Percentiles rank a stretch among this genome's conserved stretches.
These are phyloP conservation scores for Ypsolopha scabrella DNA, from an alignment of 2,888 invertebrate genomes.

Conservation along the genomic window DNA sequence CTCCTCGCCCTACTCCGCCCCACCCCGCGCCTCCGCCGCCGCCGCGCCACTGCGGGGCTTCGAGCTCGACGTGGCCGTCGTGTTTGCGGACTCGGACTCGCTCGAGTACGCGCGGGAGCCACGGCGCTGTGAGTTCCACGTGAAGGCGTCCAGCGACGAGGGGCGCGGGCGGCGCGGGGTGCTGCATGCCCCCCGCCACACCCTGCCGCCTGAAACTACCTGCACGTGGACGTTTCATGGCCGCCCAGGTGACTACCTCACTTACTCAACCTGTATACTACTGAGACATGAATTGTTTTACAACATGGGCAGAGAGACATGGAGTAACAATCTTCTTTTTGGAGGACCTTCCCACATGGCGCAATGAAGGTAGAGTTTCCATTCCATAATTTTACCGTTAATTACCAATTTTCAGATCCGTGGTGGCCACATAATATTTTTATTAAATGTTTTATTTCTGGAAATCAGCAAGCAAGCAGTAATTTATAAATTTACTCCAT, in stretches of 20 bases:
- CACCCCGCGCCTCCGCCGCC: slow-evolving; percentile 71
- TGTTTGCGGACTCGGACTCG: slow-evolving; percentile 89
- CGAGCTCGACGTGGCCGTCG: slow-evolving; percentile 86
- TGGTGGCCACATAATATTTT: too few species aligned
- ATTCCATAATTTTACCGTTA: too few species aligned
- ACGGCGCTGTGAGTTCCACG: slow-evolving; percentile 78
- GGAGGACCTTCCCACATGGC: too few species aligned
- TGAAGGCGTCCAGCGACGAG: slow-evolving; percentile 78
- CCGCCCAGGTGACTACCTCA: slow-evolving; percentile 57
- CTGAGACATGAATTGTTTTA: not conserved
- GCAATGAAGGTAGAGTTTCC: too few species aligned
- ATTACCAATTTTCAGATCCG: too few species aligned
- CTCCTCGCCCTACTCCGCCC: slow-evolving; percentile 86
- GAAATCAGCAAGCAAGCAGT: too few species aligned
- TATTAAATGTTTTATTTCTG: too few species aligned
- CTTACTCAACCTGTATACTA: not conserved
- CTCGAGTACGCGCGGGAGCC: slow-evolving; percentile 78
- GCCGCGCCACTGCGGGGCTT: slow-evolving; percentile 82
- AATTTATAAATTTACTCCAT: too few species aligned
- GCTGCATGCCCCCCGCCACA: slow-evolving; percentile 84
- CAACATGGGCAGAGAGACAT: not conserved
- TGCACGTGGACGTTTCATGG: slow-evolving; percentile 90
- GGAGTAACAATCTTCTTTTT: too few species aligned
- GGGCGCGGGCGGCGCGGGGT: slow-evolving; percentile 76
- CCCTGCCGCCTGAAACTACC: slow-evolving; percentile 86